phyloP scores from a whole-genome alignment of 2,797 vertebrate genomes.

The Carcharodon carcharias region DNA sequence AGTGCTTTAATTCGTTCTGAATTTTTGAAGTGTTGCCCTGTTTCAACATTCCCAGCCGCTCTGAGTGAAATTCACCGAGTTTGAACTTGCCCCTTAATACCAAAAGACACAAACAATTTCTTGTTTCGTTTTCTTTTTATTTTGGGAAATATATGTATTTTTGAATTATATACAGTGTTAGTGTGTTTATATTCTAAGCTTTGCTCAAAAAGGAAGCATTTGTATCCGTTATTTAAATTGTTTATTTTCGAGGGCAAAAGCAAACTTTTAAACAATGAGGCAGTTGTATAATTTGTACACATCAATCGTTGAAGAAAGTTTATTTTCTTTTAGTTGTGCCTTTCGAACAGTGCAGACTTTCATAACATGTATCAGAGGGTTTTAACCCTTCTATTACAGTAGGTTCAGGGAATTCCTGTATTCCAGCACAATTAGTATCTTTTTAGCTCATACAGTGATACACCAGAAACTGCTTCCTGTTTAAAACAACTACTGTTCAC shows the following conservation, averaged over 20 bases:
- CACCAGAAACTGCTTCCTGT: neutral
- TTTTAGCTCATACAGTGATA: neutral
- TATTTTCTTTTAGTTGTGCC: neutral
- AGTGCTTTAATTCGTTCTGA: neutral
- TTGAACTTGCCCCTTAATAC: neutral
- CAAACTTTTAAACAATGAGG: neutral
- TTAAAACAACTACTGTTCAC: neutral
- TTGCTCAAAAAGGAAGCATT: constrained; percentile 17
- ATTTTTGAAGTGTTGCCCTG: neutral
- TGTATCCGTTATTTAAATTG: neutral
- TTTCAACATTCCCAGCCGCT: neutral
- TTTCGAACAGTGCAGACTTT: neutral
- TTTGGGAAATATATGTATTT: neutral
- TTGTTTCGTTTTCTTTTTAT: neutral
- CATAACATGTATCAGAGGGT: neutral
- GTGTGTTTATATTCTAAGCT: neutral
- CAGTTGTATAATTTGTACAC: neutral
- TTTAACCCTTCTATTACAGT: neutral
- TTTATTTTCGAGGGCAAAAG: neutral
- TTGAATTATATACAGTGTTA: neutral
- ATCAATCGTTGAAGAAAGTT: neutral
- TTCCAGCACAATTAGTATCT: neutral
- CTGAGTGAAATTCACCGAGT: neutral
- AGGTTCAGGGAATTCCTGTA: neutral
- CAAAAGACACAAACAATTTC: neutral